Percentiles rank a stretch among this genome's conserved stretches.
phyloP scores from a whole-genome alignment of 2,888 invertebrate genomes.

The Callinectes sapidus region DNA sequence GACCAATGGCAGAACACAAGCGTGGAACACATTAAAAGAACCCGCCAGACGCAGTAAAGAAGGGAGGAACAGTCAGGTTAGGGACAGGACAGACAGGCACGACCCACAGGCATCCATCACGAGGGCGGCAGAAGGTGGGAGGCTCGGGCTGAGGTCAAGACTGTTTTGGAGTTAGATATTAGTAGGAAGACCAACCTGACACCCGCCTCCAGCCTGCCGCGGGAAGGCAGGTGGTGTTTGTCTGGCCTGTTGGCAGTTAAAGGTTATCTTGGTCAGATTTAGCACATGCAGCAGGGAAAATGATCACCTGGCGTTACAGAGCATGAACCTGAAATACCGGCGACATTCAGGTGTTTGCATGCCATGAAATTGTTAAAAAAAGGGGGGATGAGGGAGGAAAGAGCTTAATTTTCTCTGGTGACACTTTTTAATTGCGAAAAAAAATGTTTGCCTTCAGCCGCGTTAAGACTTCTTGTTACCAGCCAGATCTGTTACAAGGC shows the following conservation, averaged over 20 bases:
- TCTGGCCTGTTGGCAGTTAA: neutral
- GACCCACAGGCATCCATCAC: neutral
- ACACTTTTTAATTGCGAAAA: neutral
- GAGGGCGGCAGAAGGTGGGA: neutral
- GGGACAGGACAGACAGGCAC: neutral
- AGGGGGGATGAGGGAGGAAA: neutral
- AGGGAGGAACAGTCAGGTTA: neutral
- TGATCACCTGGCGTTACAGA: conserved; percentile 2
- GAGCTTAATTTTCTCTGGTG: neutral
- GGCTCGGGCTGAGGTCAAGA: neutral
- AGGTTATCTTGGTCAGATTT: conserved; percentile 21
- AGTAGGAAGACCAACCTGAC: neutral
- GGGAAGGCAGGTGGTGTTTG: neutral
- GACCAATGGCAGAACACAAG: neutral
- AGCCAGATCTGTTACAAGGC: neutral
- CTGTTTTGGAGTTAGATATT: neutral
- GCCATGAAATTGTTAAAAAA: neutral
- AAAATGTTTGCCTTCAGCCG: neutral
- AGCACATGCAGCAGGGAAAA: neutral
- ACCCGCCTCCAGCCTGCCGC: neutral
- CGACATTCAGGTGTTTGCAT: neutral
- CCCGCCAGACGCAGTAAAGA: neutral
- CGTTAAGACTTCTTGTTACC: neutral
- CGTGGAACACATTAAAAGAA: neutral
- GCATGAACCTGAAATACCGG: conserved; percentile 22